Evolutionary conservation across 2,113 vertebrate genomes (phyloP).

Genomic region (Tachuris rubrigastra): DNA sequence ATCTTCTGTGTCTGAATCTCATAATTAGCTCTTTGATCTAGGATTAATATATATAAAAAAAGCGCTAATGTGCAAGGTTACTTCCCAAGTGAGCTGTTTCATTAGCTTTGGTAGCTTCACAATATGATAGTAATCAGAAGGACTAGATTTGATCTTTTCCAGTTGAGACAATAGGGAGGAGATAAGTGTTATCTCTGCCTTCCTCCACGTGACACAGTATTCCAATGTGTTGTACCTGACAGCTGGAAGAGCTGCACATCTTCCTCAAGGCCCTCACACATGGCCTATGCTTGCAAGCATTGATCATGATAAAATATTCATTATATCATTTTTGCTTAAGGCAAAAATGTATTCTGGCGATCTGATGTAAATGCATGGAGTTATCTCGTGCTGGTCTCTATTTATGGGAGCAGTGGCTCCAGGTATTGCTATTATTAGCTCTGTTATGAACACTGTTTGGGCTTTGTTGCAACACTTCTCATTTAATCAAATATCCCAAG

Average conservation of each 20-base stretch:
- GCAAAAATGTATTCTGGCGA: neutral
- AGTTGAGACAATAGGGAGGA: neutral
- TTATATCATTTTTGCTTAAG: constrained; percentile 20
- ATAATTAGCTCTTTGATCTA: neutral
- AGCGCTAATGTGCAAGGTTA: neutral
- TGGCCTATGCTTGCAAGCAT: neutral
- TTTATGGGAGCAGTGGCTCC: constrained; percentile 37
- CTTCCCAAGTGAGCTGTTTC: neutral
- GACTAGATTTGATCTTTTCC: neutral
- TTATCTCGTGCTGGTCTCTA: constrained; percentile 40
- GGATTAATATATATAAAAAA: neutral
- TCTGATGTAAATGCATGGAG: neutral
- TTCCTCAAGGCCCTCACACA: neutral
- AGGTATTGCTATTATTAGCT: constrained; percentile 51
- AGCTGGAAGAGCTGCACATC: neutral
- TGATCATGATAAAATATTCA: neutral
- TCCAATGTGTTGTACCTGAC: neutral
- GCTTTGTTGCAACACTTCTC: constrained; percentile 43
- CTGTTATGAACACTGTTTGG: neutral
- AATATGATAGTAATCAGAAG: neutral
- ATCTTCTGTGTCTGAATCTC: neutral
- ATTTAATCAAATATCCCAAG: constrained; percentile 34
- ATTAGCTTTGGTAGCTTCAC: neutral
- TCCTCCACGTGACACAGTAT: neutral
- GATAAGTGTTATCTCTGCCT: neutral